Evolutionary conservation across 2,797 vertebrate genomes (phyloP), one percentile per base, ranked within the genome.

Genomic region (Gouania willdenowi): DNA sequence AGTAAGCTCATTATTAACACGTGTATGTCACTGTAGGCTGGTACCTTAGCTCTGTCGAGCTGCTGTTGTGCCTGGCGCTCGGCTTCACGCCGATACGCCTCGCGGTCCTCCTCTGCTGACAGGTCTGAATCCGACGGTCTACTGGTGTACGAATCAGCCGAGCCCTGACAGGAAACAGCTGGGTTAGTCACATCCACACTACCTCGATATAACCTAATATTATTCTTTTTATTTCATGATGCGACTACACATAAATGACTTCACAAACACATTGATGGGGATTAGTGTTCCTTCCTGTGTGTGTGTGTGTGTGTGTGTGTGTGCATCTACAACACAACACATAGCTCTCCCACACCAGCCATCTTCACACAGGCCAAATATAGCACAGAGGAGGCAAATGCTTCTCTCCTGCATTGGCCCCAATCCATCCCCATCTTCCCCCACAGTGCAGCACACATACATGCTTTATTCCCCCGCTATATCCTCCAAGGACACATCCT

Each of bases 61-160:
- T 97, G 94, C 79, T 93, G 91, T 63, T 95, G 94, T 61, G 93
- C 93, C 83, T 97, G 94, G 87, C 88, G 94, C 79, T 96, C 94
- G 90, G 94, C 94, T 87, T 98, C 92, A 52, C 91, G 91, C 84
- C 93, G 91, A 89, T 91, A 92, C 64, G 93, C 92, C 87, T 98
- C 94, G 54, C 93, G 92, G 65, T 97, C 94, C 88, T 97, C 94
- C 82, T 98, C 94, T 52, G 94, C 91, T 86, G 94, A 98, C 87
- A 96, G 92, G 92, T 98, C 94, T 58, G 94, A 98, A 90, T 98
- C 94, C 87, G 94, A 96, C 13, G 94, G 94, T 76, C 94, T 93
- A 90, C 94, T 98, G 78, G 93, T 97, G 68, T 98, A 96, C 64
- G 94, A 98, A 90, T 96, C 94, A 21, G 94, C 94, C 59, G 94